These are phyloP conservation scores for Sarcophaga carnaria DNA, from an alignment of 2,888 invertebrate genomes.

Conservation along the genomic window DNA sequence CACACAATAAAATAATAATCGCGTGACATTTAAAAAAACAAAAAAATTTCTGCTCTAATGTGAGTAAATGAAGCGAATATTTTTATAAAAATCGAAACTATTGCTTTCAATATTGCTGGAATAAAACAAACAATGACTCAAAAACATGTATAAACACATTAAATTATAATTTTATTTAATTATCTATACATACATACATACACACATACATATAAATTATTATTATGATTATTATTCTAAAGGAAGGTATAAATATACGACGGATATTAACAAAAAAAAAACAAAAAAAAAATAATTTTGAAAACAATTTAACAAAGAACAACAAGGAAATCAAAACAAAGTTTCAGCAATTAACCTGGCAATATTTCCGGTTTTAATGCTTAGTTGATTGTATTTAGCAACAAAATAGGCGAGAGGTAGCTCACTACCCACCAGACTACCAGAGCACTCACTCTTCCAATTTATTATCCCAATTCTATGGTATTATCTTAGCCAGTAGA, in stretches of 20 bases:
- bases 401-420: not conserved
- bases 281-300: not conserved
- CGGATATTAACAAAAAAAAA: not conserved
- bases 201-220: no score
- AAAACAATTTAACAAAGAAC: not conserved
- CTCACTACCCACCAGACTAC: no score
- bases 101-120: not conserved
- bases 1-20: slow-evolving; percentile 17
- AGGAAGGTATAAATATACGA: not conserved
- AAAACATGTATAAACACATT: slow-evolving; percentile 26
- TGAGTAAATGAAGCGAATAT: slow-evolving; percentile 8
- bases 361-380: slow-evolving; percentile 46
- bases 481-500: no score
- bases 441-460: no score
- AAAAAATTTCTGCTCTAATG: slow-evolving; percentile 2
- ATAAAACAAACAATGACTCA: slow-evolving; percentile 10
- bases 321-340: slow-evolving; percentile 43
- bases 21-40: slow-evolving; percentile 54
- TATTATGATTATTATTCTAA: not conserved
- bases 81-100: no score
- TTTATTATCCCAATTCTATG: no score
- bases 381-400: slow-evolving; percentile 30
- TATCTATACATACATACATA: not conserved
- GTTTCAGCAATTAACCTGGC: slow-evolving; percentile 61
- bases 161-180: slow-evolving; percentile 22